phyloP scores from a whole-genome alignment of 2,797 vertebrate genomes.

The Melanotaenia parkinsoni region DNA sequence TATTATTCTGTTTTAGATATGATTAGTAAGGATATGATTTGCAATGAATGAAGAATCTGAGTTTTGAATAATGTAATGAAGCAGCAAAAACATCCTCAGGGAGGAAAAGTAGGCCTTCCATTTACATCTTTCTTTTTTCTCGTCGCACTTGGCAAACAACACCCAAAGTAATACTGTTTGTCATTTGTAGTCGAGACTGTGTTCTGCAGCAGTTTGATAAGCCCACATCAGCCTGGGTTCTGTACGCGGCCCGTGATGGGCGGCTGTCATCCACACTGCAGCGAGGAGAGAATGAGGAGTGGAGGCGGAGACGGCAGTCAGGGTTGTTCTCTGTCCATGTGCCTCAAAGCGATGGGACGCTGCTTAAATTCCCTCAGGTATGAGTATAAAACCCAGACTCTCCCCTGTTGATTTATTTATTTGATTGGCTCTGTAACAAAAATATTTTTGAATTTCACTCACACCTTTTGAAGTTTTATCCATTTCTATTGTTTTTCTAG shows the following conservation, averaged over 20 bases:
- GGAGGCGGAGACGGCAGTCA: slow-evolving; percentile 64
- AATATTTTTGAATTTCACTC: slow-evolving; percentile 1
- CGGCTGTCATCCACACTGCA: slow-evolving; percentile 51
- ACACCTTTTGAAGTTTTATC: neutral
- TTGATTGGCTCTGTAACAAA: neutral
- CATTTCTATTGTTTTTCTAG: slow-evolving; percentile 72
- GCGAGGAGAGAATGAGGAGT: slow-evolving; percentile 43
- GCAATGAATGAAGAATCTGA: neutral
- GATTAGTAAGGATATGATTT: no score
- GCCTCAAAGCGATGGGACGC: slow-evolving; percentile 69
- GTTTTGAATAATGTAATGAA: neutral
- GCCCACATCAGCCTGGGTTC: slow-evolving; percentile 78
- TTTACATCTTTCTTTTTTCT: neutral
- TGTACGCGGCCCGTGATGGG: slow-evolving; percentile 80
- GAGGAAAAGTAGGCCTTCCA: neutral
- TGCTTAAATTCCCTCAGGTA: slow-evolving; percentile 89
- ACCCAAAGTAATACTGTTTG: slow-evolving; percentile 24
- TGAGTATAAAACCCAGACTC: neutral
- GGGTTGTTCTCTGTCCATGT: slow-evolving; percentile 42
- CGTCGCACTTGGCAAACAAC: neutral
- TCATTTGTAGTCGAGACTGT: slow-evolving; percentile 84
- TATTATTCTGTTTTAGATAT: neutral
- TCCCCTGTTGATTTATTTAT: slow-evolving; percentile 3
- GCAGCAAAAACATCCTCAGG: neutral
- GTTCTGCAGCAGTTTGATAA: slow-evolving; percentile 80